Evolutionary conservation across 2,888 invertebrate genomes (phyloP).

Genomic region (Eueremaeus valkanovi): DNA sequence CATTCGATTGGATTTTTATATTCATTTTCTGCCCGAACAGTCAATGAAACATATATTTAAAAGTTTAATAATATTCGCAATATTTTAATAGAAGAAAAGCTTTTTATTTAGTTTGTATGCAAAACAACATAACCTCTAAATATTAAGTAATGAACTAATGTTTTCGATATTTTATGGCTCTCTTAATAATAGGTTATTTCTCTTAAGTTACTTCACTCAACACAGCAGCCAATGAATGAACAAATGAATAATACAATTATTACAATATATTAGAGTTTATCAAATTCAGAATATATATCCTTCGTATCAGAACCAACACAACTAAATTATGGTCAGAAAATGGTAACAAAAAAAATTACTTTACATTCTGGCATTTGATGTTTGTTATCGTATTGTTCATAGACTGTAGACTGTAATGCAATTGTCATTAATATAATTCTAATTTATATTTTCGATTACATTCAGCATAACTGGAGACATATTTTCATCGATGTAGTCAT

Average conservation of each 20-base stretch:
- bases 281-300: too few relatives aligned
- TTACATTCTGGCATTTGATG: too few relatives aligned
- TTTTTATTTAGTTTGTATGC: not conserved
- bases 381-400: too few relatives aligned
- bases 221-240: not conserved
- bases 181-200: slow-evolving; percentile 26
- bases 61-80: not conserved
- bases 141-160: slow-evolving; percentile 22
- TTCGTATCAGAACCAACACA: too few relatives aligned
- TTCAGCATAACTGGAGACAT: too few relatives aligned
- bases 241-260: not conserved
- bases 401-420: too few relatives aligned
- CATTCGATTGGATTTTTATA: not conserved
- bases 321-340: too few relatives aligned
- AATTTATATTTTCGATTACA: too few relatives aligned
- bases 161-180: not conserved
- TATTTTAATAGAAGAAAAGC: too few relatives aligned
- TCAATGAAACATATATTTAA: not conserved
- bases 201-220: slow-evolving; percentile 14
- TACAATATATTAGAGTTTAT: not conserved
- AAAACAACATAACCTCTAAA: not conserved
- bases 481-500: too few relatives aligned
- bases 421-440: too few relatives aligned
- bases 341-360: too few relatives aligned
- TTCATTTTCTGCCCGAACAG: not conserved